Evolutionary conservation across 2,888 invertebrate species (phyloP), one percentile per base, ranked within the genome.

Genomic region (Mesorhabditis spiculigera): DNA sequence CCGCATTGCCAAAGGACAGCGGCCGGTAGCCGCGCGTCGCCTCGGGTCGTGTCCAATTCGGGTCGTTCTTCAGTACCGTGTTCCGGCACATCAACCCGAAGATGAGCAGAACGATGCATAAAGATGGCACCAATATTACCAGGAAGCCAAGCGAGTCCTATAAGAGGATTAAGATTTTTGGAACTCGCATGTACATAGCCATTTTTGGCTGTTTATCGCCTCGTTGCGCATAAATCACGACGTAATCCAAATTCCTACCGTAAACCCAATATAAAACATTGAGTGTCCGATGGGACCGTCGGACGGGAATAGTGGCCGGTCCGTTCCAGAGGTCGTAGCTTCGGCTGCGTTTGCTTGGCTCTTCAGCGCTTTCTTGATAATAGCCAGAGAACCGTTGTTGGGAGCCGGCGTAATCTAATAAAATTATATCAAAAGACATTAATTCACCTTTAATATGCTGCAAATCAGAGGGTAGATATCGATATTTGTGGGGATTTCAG

Each of bases 381-480:
- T 66, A 6, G 71, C 65, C 71, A 78, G 68, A 5, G 80, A 74
- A 16, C 87, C 87, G 67, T 87, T 86, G 72, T 87, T 86, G 13
- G 87, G 83, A 2, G 87, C 86, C 0, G 89, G 88, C 4, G 87
- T 79, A 28, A 91, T 81, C 58, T 50, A n/a, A 13, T 13, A 50
- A 50, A 13, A 50, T 50, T 50, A 13, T 50, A 13, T n/a, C n/a
- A 10, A 50, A 50, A 50, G n/a, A 50, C 58, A 2, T 10, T 50
- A 50, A 10, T 50, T 10, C n/a, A 50, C 58, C 45, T 89, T 87
- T 5, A 91, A 86, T 64, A 91, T 87, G 74, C 89, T 86, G 79
- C 90, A 90, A 80, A 91, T 90, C 41, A 92, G 86, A 45, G 90
- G 89, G 82, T 90, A 91, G 64, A 92, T 86, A 86, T 92, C 91